A percentile compares a stretch with the other conserved stretches of the same genome.
Evolutionary conservation across 2,113 vertebrate genomes (phyloP).

Genomic region (Hassar affinis): DNA sequence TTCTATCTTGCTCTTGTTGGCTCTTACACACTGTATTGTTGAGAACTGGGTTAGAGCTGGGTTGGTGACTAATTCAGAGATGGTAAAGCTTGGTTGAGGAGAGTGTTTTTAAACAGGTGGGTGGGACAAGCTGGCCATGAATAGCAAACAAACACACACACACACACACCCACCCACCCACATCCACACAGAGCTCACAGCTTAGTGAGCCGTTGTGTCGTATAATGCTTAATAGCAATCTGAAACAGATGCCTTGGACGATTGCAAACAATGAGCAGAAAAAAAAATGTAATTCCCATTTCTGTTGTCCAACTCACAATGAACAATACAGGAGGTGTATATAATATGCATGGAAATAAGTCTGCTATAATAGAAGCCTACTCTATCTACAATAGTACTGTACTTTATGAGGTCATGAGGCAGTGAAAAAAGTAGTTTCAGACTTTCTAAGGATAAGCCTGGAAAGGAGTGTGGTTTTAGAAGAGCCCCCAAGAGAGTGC

Average conservation of each 20-base stretch:
- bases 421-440: slow-evolving; percentile 25
- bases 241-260: slow-evolving; percentile 31
- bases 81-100: slow-evolving; percentile 38
- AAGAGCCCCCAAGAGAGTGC: slow-evolving; percentile 37
- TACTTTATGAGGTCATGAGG: slow-evolving; percentile 12
- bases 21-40: slow-evolving; percentile 31
- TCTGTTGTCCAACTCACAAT: background rate
- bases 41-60: slow-evolving; percentile 22
- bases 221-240: slow-evolving; percentile 24
- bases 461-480: slow-evolving; percentile 33
- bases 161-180: background rate
- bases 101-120: slow-evolving; percentile 46
- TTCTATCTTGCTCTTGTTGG: slow-evolving; percentile 43
- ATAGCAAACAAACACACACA: slow-evolving; percentile 45
- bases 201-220: slow-evolving; percentile 37
- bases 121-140: slow-evolving; percentile 45
- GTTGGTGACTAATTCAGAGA: slow-evolving; percentile 42
- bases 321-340: background rate
- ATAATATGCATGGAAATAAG: background rate
- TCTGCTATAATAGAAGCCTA: background rate
- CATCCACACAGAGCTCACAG: background rate
- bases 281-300: background rate
- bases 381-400: background rate
- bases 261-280: slow-evolving; percentile 11
- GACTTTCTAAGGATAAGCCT: slow-evolving; percentile 44